Base-by-base conservation (phyloP, 2,113 vertebrate genomes). In the Labeo catla region DNA sequence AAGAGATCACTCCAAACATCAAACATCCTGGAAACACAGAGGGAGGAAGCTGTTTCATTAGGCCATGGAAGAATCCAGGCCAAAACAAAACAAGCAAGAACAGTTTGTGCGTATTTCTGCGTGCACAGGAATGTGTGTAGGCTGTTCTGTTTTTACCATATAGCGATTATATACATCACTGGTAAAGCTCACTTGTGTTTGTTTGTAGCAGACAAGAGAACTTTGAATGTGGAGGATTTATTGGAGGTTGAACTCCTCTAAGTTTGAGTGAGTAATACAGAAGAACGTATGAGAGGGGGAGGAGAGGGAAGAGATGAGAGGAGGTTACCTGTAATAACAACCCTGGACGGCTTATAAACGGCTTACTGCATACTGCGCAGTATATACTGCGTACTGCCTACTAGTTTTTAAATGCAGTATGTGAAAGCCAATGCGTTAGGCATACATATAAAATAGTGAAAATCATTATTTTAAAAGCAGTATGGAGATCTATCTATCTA, bases 281-380 rank as follows among this genome's bases (percentile, higher is more conserved):
- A 43, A 82, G 63, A 43, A 79, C 12, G 34, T 81, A 21, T 36
- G 49, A 52, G 52, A 52, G 52, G 73, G 74, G 80, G 81, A 63
- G 76, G 52, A 84, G 82, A 63, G 73, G 76, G 68, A 74, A 61
- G 59, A 19, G 34, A 74, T 77, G 70, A 79, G 45, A 68, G 84
- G 73, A 66, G 11, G 84, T 74, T 85, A 86, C 36, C 78, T 57
- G n/a, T 83, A 59, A 86, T 80, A 85, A 85, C 74, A 81, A 84
- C 61, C 47, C 52, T 78, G 70, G 52, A 47, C 70, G 23, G 23
- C n/a, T 16, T 81, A 15, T 45, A 59, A 63, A n/a, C 8, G 16
- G 76, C 8, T 8, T 54, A 10, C 0, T 12, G 76, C 4, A 6
- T 57, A 77, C 50, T 12, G 70, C 4, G 8, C 39, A n/a, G 0